Evolutionary conservation across 92 coral and sea anemone species (phyloP), one percentile per base, ranked within the genome.

Genomic region (Anthopleura xanthogrammica): DNA sequence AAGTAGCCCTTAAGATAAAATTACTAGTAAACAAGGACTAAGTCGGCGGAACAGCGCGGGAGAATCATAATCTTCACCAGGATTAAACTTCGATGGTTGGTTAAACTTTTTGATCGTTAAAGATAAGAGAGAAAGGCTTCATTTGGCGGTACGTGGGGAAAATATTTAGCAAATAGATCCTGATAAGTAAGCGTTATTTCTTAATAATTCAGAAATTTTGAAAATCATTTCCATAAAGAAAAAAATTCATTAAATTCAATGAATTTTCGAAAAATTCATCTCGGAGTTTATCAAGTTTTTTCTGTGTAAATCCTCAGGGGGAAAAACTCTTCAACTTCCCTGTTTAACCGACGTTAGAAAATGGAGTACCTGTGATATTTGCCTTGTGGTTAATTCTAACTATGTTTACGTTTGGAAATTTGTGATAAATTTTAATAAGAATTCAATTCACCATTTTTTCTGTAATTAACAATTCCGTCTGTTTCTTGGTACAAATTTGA

Each of bases 371-470:
- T 11, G 16, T 19, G 6, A 20, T 62, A n/a, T 62, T 20, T n/a
- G 4, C 36, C 10, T 20, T 1, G 70, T n/a, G 41, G 74, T 68
- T 23, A 24, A 29, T 12, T 36, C 36, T 29, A 23, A 36, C 74
- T 42, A 22, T 81, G 84, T 68, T 81, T 81, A 81, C 58, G 62
- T 81, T 81, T 81, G 84, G 70, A 41, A 14, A 12, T 80, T 81
- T 70, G 52, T 46, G 84, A 81, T 81, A 24, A 81, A 70, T 70
- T 50, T 81, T 81, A 81, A 81, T 81, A 81, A 52, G 75, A 81
- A 68, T 46, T 57, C 36, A 46, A 43, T 70, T 50, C 41, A 52
- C 39, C 74, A 68, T 54, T 80, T 79, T 79, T 62, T 80, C 24
- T 23, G 65, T 81, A 81, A 81, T 81, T 81, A 81, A 50, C 78